A percentile compares a stretch with the other conserved stretches of the same genome.
Evolutionary conservation across 2,113 vertebrate genomes (phyloP).

Genomic region (Cynocephalus volans): DNA sequence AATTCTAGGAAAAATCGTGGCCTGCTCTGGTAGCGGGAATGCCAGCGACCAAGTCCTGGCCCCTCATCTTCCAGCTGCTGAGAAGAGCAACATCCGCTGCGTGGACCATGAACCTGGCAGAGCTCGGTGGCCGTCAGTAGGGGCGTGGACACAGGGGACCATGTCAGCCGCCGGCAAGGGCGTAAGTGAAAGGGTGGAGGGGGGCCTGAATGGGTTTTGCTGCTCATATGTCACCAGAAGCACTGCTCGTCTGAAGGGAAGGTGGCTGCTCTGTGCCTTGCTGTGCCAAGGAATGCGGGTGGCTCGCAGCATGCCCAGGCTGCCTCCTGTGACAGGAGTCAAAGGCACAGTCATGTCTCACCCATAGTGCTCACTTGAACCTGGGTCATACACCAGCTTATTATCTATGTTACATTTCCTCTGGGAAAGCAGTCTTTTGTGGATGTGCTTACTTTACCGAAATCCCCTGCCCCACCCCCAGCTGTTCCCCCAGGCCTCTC

Average conservation of each 20-base stretch:
- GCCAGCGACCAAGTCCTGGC: background rate
- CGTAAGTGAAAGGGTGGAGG: accelerated
- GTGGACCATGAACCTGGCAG: accelerated
- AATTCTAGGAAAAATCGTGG: accelerated
- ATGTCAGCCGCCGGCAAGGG: background rate
- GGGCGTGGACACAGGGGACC: background rate
- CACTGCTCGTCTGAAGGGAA: background rate
- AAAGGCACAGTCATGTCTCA: accelerated
- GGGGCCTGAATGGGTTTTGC: too few relatives aligned
- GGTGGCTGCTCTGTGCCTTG: accelerated
- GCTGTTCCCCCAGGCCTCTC: background rate
- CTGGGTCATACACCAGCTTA: background rate
- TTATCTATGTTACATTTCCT: background rate
- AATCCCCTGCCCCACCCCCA: accelerated
- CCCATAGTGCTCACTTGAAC: accelerated
- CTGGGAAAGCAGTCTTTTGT: background rate
- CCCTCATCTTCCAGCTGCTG: accelerated
- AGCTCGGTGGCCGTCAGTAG: background rate
- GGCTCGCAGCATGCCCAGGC: accelerated
- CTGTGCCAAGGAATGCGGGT: accelerated
- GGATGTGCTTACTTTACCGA: accelerated
- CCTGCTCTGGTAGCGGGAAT: background rate
- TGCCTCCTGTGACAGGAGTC: background rate
- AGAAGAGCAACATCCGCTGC: accelerated
- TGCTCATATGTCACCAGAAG: background rate